Base-by-base conservation (phyloP, 2,797 vertebrate species). In the Garrulus glandarius region DNA sequence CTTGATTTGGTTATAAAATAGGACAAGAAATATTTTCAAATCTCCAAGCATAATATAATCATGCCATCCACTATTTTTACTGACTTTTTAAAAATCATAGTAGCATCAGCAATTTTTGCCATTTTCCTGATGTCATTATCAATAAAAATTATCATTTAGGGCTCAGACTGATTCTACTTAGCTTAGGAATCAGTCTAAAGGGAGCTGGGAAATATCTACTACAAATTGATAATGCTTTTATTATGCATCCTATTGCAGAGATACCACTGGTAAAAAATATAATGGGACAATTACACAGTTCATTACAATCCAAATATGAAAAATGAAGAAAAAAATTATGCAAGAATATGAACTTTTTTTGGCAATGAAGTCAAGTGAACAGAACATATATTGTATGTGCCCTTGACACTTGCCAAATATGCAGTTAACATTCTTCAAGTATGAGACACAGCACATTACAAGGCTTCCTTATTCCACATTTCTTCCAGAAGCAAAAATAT, bases 251-350 rank as follows among this genome's bases (percentile, higher is more conserved):
- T 95, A 96, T 98, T 98, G 97, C 96, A 98, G 75, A 96, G 61
- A 97, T 97, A 95, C 86, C 94, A 97, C 96, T 92, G 94, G 87
- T 98, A 98, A 98, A 98, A 98, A 98, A 97, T 93, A 95, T 57
- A 95, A 95, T 56, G 63, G 61, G 92, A 95, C 43, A 89, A 76
- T 95, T 95, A 29, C 13, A 24, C 71, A 92, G 50, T 74, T 97
- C 88, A 97, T 93, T 97, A 96, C 81, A 97, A 95, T 92, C 39
- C 91, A 95, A 95, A 92, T 4, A 22, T 91, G 41, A 96, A 96
- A 55, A 92, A 92, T 34, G 92, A 91, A 12, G 5, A 76, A 91
- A 77, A 86, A 86, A 68, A 59, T 60, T 50, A 77, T 46, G 21
- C 43, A 95, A 91, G 29, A 94, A 53, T 63, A 94, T 61, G 3